Base-by-base conservation (phyloP, 2,888 invertebrate genomes). In the Dicyrtomina minuta region DNA sequence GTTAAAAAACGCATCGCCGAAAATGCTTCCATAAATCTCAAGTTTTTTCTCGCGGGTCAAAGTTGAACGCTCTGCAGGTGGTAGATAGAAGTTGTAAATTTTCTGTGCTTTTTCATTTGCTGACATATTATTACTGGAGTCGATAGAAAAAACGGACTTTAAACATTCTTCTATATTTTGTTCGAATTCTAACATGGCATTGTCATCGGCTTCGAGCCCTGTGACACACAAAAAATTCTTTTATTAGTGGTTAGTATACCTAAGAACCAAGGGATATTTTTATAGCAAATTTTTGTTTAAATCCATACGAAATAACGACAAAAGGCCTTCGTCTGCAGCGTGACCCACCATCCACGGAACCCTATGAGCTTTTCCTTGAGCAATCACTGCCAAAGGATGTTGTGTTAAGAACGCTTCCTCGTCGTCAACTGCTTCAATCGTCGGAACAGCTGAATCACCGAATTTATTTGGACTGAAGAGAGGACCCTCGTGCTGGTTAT, bases 291-390 rank as follows among this genome's bases (percentile, higher is more conserved):
- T n/a, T 39, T 26, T 39, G 33, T 2, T 17, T 53, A 58, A 33
- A 20, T 39, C 17, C 24, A 6, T 51, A 64, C 33, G 33, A 3
- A 33, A 5, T 8, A 33, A 4, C 1, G 49, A 12, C 15, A 49
- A 15, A 12, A 64, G 27, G 6, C 64, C 64, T 64, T 64, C 64
- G 33, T 64, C 44, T 3, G 64, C 20, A 13, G 49, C 49, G 27
- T 49, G n/a, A 22, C 64, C 64, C 6, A 64, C 49, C 27, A 64
- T 17, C 51, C 22, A 26, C 1, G 64, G 64, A 10, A 64, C 64
- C 17, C 20, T 1, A 20, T 64, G 49, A 27, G 49, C 51, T 12
- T 51, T 27, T 13, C 51, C 49, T 20, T 49, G n/a, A n/a, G 27
- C 17, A 17, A 51, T 8, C 1, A 49, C n/a, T 51, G 27, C 44